Evolutionary conservation across 2,888 invertebrate genomes (phyloP).

Genomic region (Cabera pusaria): DNA sequence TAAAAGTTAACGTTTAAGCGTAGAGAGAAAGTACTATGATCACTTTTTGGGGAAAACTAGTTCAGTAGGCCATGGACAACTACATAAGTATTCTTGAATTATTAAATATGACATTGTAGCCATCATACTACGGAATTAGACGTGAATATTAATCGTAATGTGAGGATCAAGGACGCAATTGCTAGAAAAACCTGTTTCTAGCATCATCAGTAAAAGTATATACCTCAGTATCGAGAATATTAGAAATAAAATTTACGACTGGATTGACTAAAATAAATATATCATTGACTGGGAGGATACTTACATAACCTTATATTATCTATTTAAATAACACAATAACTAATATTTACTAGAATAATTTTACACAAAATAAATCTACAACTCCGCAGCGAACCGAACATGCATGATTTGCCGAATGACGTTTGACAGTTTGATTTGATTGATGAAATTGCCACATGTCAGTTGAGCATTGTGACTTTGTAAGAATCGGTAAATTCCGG

Average conservation of each 20-base stretch:
- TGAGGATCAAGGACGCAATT: conserved; percentile 53
- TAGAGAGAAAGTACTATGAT: conserved; percentile 43
- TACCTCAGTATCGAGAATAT: conserved; percentile 1
- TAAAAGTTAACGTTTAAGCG: conserved; percentile 23
- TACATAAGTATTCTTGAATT: conserved; percentile 9
- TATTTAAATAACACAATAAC: conserved; percentile 32
- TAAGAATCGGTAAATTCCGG: conserved; percentile 28
- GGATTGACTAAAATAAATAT: not conserved
- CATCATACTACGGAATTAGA: conserved; percentile 15
- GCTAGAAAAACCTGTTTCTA: conserved; percentile 61
- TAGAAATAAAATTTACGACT: not conserved
- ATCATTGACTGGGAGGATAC: no score
- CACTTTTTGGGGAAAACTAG: conserved; percentile 37
- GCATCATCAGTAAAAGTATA: conserved; percentile 41
- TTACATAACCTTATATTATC: conserved; percentile 36
- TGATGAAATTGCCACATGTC: no score
- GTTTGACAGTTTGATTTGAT: no score
- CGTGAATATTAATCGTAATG: conserved; percentile 44
- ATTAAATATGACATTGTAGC: conserved; percentile 16
- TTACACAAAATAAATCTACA: conserved; percentile 37
- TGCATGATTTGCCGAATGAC: conserved; percentile 64
- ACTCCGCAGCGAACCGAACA: conserved; percentile 48
- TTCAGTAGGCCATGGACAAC: conserved; percentile 45
- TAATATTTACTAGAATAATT: conserved; percentile 36
- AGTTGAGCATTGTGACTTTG: conserved; percentile 25